phyloP scores from a whole-genome alignment of 2,797 vertebrate species.

The Pangasius larnaudii region DNA sequence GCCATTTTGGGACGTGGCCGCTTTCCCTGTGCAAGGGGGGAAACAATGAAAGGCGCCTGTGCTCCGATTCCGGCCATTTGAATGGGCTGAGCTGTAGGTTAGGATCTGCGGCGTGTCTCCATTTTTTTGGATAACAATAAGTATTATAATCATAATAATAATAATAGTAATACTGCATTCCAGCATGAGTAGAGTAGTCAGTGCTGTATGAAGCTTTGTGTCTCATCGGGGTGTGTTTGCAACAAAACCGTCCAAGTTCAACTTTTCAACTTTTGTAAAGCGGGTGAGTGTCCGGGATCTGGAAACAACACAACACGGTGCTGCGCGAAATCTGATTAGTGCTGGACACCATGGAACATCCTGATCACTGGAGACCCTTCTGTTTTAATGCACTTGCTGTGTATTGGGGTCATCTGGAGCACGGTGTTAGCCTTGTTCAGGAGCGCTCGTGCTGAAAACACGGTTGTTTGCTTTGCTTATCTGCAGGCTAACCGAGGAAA shows the following conservation, averaged over 20 bases:
- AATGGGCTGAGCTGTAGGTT: conserved; percentile 44
- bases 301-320: background rate
- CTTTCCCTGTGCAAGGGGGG: background rate
- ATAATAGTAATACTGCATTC: background rate
- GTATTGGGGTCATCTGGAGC: conserved; percentile 14
- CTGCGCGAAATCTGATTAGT: conserved; percentile 1
- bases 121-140: background rate
- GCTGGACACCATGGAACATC: conserved; percentile 9
- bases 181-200: background rate
- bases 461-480: conserved; percentile 52
- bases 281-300: conserved; percentile 55
- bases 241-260: conserved; percentile 47
- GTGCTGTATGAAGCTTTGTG: background rate
- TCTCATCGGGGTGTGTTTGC: conserved; percentile 36
- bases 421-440: conserved; percentile 41
- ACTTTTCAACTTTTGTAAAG: conserved; percentile 44
- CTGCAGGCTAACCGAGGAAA: conserved; percentile 17
- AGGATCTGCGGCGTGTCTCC: background rate
- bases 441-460: conserved; percentile 8
- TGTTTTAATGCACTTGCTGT: background rate
- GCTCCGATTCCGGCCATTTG: conserved; percentile 38
- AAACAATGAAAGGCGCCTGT: conserved; percentile 52
- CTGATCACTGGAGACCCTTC: background rate
- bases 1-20: conserved; percentile 13
- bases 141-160: background rate